Evolutionary conservation across 2,888 invertebrate species (phyloP).

Genomic region (Agrilus cyanescens): DNA sequence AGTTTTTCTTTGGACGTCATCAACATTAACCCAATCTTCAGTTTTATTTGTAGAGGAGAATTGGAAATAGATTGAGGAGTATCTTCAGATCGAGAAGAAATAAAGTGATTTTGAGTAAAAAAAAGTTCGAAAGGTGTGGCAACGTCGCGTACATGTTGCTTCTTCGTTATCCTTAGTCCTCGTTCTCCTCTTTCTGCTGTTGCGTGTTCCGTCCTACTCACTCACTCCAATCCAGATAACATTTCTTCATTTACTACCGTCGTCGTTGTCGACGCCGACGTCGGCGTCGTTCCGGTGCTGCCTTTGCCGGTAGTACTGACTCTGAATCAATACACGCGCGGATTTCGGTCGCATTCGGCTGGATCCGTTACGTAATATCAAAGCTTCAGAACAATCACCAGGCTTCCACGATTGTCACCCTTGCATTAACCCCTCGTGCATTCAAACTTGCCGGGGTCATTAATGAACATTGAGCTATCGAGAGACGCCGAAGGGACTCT

Average conservation of each 20-base stretch:
- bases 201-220: slow-evolving; percentile 23
- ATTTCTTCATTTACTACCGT: slow-evolving; percentile 35
- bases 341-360: slow-evolving; percentile 25
- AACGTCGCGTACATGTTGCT: not conserved
- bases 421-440: slow-evolving; percentile 24
- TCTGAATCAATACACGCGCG: slow-evolving; percentile 27
- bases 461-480: too few relatives aligned
- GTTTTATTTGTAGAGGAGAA: too few relatives aligned
- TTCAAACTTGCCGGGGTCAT: too few relatives aligned
- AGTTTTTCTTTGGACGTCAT: too few relatives aligned
- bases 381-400: slow-evolving; percentile 29
- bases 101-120: too few relatives aligned
- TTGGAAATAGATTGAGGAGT: too few relatives aligned
- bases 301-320: too few relatives aligned
- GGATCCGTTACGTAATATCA: slow-evolving; percentile 24
- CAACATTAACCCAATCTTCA: too few relatives aligned
- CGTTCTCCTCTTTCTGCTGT: not conserved
- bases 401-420: slow-evolving; percentile 30
- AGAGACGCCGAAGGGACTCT: too few relatives aligned
- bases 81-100: too few relatives aligned
- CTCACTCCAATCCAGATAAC: slow-evolving; percentile 21
- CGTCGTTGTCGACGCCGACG: too few relatives aligned
- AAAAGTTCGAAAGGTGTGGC: too few relatives aligned
- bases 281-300: not conserved
- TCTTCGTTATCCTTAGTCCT: slow-evolving; percentile 3